A percentile compares a stretch with the other conserved stretches of the same genome.
phyloP scores from a whole-genome alignment of 2,888 invertebrate species.

The Epirrita christyi region DNA sequence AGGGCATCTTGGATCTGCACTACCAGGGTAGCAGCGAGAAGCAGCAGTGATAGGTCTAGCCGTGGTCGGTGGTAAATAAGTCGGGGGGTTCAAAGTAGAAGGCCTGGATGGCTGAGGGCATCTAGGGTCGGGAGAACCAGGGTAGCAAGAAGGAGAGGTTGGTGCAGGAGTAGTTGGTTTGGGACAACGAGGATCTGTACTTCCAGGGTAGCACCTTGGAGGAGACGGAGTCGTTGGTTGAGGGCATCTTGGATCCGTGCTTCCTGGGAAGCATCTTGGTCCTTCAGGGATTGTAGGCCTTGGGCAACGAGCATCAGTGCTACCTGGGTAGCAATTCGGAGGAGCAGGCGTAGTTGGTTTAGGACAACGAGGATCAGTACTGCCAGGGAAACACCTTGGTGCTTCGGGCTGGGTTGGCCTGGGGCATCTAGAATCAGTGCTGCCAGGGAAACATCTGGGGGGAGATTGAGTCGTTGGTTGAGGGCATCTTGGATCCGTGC shows the following conservation, averaged over 20 bases:
- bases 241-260: conserved; percentile 54
- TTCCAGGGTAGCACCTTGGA: conserved; percentile 49
- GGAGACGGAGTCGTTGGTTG: conserved; percentile 43
- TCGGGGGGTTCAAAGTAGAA: conserved; percentile 15
- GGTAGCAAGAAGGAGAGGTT: conserved; percentile 25
- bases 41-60: neutral
- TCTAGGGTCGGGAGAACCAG: conserved; percentile 36
- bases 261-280: conserved; percentile 52
- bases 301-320: conserved; percentile 50
- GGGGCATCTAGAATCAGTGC: conserved; percentile 39
- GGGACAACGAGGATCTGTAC: conserved; percentile 58
- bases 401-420: conserved; percentile 30
- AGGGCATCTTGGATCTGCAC: neutral
- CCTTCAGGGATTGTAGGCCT: conserved; percentile 43
- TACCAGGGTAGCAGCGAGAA: conserved; percentile 33
- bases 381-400: conserved; percentile 41
- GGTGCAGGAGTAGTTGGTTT: conserved; percentile 47
- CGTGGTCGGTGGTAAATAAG: neutral
- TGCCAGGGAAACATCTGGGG: conserved; percentile 42
- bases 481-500: conserved; percentile 48
- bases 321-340: conserved; percentile 54
- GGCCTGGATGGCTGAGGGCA: conserved; percentile 46
- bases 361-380: conserved; percentile 39
- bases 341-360: conserved; percentile 38
- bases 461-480: conserved; percentile 40